phyloP scores from a whole-genome alignment of 2,888 invertebrate species.

The Erebia palarica region DNA sequence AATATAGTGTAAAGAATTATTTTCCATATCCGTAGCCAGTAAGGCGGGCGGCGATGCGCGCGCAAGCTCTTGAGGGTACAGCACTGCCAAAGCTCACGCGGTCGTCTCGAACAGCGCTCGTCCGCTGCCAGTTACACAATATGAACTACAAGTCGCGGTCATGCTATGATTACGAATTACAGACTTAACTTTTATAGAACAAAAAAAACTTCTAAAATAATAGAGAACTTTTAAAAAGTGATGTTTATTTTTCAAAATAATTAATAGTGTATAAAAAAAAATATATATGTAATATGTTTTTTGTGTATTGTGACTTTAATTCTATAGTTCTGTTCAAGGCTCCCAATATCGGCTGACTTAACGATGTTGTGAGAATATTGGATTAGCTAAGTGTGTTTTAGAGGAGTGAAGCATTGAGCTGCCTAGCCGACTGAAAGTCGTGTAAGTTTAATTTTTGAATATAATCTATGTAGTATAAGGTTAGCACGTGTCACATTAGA shows the following conservation, averaged over 20 bases:
- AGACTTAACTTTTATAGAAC: slow-evolving; percentile 15
- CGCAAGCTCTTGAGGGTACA: slow-evolving; percentile 12
- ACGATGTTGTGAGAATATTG: slow-evolving; percentile 10
- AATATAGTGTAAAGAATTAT: neutral
- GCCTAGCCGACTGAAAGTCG: neutral
- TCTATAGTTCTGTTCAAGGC: neutral
- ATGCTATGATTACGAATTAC: slow-evolving; percentile 2
- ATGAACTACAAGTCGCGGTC: slow-evolving; percentile 4
- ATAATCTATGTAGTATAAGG: neutral
- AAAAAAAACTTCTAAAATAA: neutral
- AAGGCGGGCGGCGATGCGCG: slow-evolving; percentile 28
- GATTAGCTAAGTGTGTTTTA: slow-evolving; percentile 15
- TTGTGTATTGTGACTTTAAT: slow-evolving; percentile 6
- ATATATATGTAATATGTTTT: neutral
- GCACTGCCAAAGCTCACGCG: slow-evolving; percentile 15
- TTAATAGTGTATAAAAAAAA: neutral
- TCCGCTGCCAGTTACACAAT: neutral
- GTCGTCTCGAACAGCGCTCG: neutral
- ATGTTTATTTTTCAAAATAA: slow-evolving; percentile 1
- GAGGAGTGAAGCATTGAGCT: slow-evolving; percentile 1
- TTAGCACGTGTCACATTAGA: too few relatives aligned
- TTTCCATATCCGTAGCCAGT: slow-evolving; percentile 9
- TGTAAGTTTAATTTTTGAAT: slow-evolving; percentile 9
- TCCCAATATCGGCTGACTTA: neutral
- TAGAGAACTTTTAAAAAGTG: slow-evolving; percentile 2